Evolutionary conservation across 2,113 vertebrate species (phyloP).

Genomic region (Neotragus pygmaeus): DNA sequence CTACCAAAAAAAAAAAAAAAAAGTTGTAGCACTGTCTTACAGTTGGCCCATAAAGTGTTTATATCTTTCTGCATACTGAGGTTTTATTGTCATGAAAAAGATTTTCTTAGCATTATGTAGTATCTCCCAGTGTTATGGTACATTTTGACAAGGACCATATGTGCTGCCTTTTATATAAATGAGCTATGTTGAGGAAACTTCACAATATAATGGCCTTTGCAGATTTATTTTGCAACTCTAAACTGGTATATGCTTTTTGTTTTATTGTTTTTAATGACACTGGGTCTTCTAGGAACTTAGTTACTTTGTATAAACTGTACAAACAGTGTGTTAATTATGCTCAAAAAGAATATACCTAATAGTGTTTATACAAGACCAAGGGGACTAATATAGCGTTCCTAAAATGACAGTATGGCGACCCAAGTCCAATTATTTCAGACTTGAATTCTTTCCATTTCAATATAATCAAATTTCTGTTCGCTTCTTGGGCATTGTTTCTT

Average conservation of each 20-base stretch:
- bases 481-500: background rate
- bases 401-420: background rate
- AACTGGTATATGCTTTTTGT: background rate
- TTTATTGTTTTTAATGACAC: background rate
- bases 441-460: background rate
- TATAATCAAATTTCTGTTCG: background rate
- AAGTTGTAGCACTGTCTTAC: background rate
- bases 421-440: background rate
- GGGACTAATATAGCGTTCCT: background rate
- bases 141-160: background rate
- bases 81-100: background rate
- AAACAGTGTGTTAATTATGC: background rate
- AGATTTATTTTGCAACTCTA: background rate
- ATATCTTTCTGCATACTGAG: conserved; percentile 23
- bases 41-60: conserved; percentile 14
- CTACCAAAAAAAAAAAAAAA: background rate
- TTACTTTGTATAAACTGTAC: background rate
- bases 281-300: background rate
- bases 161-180: background rate
- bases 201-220: background rate
- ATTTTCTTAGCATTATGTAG: conserved; percentile 5
- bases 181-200: background rate
- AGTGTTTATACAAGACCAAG: background rate
- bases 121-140: background rate
- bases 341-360: background rate